These are phyloP conservation scores for Pocillopora damicornis DNA, from an alignment of 64 coral and sea anemone species.

Conservation along the genomic window DNA sequence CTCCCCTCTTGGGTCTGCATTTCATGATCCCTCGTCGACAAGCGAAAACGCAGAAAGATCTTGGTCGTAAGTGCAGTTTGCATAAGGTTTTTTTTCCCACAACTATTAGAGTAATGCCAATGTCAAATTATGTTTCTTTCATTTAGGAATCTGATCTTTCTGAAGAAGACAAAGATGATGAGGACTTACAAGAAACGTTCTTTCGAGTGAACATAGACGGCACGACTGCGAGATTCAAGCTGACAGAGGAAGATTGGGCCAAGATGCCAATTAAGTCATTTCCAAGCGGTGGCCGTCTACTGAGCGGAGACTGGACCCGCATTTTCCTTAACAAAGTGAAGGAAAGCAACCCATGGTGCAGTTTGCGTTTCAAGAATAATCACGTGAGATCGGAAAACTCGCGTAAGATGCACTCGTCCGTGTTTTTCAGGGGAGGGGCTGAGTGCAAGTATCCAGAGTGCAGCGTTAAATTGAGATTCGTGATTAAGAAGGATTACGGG, in stretches of 20 bases:
- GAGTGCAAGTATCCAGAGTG: neutral
- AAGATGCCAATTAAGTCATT: neutral
- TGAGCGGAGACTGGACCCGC: neutral
- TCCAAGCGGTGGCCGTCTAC: neutral
- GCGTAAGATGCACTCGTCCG: neutral
- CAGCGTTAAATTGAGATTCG: neutral
- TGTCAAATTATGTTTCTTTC: neutral
- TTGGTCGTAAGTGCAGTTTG: too few species aligned
- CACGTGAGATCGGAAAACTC: neutral
- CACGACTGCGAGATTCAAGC: neutral
- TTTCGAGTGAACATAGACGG: neutral
- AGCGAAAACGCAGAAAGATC: too few species aligned
- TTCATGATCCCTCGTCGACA: too few species aligned
- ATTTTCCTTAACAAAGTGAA: neutral
- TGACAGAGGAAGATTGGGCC: neutral
- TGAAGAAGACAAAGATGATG: neutral
- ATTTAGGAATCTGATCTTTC: neutral
- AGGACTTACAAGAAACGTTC: neutral
- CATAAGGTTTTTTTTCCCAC: too few species aligned
- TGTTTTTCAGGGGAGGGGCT: neutral
- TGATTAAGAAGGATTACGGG: neutral
- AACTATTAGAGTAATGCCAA: too few species aligned
- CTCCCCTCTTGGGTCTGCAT: too few species aligned
- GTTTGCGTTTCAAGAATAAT: neutral
- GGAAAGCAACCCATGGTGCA: slow-evolving; percentile 9